These are phyloP conservation scores for Nymphalis c-album DNA, from an alignment of 2,888 invertebrate species.

Conservation along the genomic window DNA sequence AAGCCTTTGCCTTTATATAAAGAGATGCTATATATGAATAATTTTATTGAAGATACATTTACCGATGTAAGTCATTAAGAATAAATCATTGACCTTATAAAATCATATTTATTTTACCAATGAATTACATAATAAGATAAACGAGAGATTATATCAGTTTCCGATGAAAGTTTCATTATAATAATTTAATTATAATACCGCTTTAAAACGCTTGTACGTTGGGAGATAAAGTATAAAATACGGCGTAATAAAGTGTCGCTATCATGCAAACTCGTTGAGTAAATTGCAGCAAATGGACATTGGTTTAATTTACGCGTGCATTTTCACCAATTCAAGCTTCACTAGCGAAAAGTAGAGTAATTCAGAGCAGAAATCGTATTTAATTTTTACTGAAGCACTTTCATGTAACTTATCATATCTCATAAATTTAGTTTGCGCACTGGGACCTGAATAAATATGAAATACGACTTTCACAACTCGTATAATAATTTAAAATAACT, in stretches of 20 bases:
- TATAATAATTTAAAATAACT: slow-evolving; percentile 47
- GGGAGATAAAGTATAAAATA: slow-evolving; percentile 32
- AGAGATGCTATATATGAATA: neutral
- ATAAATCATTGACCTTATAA: too few species aligned
- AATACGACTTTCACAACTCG: slow-evolving; percentile 53
- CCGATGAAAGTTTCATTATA: slow-evolving; percentile 6
- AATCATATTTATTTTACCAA: too few species aligned
- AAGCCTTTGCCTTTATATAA: too few species aligned
- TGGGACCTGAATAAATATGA: slow-evolving; percentile 58
- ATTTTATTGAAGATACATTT: neutral
- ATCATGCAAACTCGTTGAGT: slow-evolving; percentile 27
- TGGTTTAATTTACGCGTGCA: slow-evolving; percentile 30
- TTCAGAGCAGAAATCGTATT: slow-evolving; percentile 30
- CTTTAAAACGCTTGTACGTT: slow-evolving; percentile 29
- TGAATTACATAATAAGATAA: neutral
- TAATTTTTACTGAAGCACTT: slow-evolving; percentile 43
- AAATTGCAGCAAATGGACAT: slow-evolving; percentile 31
- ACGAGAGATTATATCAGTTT: neutral
- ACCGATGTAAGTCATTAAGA: too few species aligned
- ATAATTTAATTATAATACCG: slow-evolving; percentile 25
- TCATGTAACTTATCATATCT: slow-evolving; percentile 49
- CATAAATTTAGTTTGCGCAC: slow-evolving; percentile 39
- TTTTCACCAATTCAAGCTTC: slow-evolving; percentile 30
- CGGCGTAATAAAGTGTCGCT: slow-evolving; percentile 25
- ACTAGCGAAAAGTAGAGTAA: slow-evolving; percentile 11